Evolutionary conservation across 2,113 vertebrate genomes (phyloP).

Genomic region (Saccopteryx bilineata): DNA sequence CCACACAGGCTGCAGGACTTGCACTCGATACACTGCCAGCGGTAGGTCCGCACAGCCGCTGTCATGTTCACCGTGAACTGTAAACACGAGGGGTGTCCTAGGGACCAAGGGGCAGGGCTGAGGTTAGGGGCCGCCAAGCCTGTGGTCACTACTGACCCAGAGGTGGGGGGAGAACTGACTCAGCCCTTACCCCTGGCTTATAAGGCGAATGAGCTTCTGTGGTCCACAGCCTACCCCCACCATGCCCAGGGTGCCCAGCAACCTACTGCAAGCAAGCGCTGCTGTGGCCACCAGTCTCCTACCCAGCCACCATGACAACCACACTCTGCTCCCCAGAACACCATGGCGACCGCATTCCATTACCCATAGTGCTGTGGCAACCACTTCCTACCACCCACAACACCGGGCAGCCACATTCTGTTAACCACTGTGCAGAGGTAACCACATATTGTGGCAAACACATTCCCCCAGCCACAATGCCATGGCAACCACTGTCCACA

Average conservation of each 20-base stretch:
- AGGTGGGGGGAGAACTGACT: neutral
- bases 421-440: neutral
- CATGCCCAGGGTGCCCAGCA: neutral
- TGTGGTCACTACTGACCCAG: neutral
- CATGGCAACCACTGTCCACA: constrained; percentile 36
- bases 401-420: constrained; percentile 42
- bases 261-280: neutral
- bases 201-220: neutral
- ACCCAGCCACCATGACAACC: constrained; percentile 71
- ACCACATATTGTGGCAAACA: constrained; percentile 16
- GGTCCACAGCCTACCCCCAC: neutral
- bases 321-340: constrained; percentile 67
- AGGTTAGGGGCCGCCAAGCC: neutral
- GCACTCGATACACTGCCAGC: constrained; percentile 98
- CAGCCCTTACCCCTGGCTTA: neutral
- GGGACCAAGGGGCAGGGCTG: neutral
- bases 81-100: constrained; percentile 97
- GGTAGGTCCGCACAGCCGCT: constrained; percentile 95
- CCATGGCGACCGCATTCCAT: constrained; percentile 77
- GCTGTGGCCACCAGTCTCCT: constrained; percentile 26
- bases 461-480: neutral
- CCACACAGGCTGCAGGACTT: constrained; percentile 97
- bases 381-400: constrained; percentile 76
- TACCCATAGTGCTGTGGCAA: constrained; percentile 76
- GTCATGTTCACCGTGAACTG: constrained; percentile 98